phyloP scores from a whole-genome alignment of 2,113 vertebrate species.

The Nycticebus coucang region DNA sequence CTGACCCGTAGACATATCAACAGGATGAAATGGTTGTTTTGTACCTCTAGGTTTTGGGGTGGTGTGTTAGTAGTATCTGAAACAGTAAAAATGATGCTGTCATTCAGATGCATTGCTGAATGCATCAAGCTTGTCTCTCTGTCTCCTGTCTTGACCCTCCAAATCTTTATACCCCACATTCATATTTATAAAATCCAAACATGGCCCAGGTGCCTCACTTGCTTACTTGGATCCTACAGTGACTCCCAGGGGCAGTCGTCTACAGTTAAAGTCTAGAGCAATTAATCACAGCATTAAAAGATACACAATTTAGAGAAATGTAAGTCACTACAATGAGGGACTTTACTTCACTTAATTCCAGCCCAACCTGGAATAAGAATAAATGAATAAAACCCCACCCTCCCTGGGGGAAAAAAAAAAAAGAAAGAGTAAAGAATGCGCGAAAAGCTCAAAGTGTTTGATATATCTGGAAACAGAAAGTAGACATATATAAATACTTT shows the following conservation, averaged over 20 bases:
- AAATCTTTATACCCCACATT: background rate
- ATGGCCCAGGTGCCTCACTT: background rate
- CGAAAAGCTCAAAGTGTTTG: background rate
- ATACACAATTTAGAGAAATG: background rate
- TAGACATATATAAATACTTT: background rate
- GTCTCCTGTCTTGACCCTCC: background rate
- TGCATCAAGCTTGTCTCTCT: background rate
- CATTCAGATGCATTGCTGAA: background rate
- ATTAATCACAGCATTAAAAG: background rate
- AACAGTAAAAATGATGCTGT: accelerated
- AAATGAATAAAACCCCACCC: background rate
- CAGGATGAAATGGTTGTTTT: background rate
- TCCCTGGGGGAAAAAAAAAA: background rate
- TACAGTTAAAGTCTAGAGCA: background rate
- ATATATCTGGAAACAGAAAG: slow-evolving; percentile 54
- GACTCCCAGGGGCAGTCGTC: background rate
- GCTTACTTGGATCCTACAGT: background rate
- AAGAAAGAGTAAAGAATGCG: background rate
- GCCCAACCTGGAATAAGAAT: background rate
- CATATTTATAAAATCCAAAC: background rate
- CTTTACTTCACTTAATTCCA: background rate
- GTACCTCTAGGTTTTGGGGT: background rate
- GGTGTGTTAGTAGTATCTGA: background rate
- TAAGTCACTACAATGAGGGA: background rate
- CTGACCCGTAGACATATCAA: background rate